Evolutionary conservation across 1,140 invertebrate genomes (phyloP), one percentile per base, ranked within the genome.

Genomic region (Physella acuta): DNA sequence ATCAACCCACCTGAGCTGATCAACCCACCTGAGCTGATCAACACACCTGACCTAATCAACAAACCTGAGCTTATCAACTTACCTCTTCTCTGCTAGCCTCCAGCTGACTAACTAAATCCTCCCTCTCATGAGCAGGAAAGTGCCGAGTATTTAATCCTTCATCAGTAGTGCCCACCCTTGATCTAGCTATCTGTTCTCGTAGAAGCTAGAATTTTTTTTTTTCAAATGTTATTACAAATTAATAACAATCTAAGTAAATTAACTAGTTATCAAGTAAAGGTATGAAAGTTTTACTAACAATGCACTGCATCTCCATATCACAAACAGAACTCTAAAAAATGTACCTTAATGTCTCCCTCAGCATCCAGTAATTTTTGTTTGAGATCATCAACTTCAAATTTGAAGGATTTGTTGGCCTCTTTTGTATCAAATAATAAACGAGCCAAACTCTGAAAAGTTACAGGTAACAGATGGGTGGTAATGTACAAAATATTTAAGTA

Each of bases 281-380:
- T 14, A 55, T 55, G 26, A 55, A 5, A 14, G 26, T 55, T 55
- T 14, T 28, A 24, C 8, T 55, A n/a, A n/a, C n/a, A n/a, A n/a
- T n/a, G n/a, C n/a, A n/a, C n/a, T n/a, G n/a, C n/a, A n/a, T n/a
- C n/a, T n/a, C n/a, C n/a, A n/a, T n/a, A n/a, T n/a, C n/a, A n/a
- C n/a, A n/a, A n/a, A n/a, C n/a, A n/a, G n/a, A n/a, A n/a, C n/a
- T n/a, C n/a, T n/a, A n/a, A n/a, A n/a, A n/a, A n/a, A 8, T 16
- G 31, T 71, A 91, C 88, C 85, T 91, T 90, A 55, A 92, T 90
- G 78, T 92, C 91, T 36, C 89, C 90, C 74, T 90, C 86, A 34
- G 90, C 88, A 82, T 92, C 91, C n/a, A 84, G 84, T 28, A 92
- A 82, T 72, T 91, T 90, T 78, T 91, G 91, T 67, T 88, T 88